Base-by-base conservation (phyloP, 2,113 vertebrate species). In the Leptobrachium ailaonicum region DNA sequence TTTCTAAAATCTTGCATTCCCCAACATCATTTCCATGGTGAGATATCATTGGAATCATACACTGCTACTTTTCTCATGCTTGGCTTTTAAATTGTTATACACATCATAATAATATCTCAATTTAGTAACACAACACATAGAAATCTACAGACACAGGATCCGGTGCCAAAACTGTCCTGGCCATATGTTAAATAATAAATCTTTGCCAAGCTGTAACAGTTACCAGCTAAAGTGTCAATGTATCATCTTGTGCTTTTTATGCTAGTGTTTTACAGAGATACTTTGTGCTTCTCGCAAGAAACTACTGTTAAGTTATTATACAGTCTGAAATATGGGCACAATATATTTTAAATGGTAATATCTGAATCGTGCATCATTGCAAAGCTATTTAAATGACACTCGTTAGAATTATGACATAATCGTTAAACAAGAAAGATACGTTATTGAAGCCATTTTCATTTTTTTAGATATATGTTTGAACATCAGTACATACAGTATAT, bases 121-220 rank as follows among this genome's bases (percentile, higher is more conserved):
- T 73, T 80, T 80, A 80, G 77, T 40, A 73, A 67, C 63, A 40
- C 71, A 2, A 62, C 42, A 47, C 62, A 60, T 74, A n/a, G n/a
- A 60, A 53, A 14, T 58, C 63, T 58, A 45, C 13, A 71, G 60
- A 63, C 20, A 2, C 50, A 40, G 78, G 14, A 32, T 66, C n/a
- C 13, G 2, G 45, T 72, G 77, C 77, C 70, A 79, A 73, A 58
- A 40, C 63, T 10, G 53, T 41, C 68, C 41, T 50, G 50, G 47
- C 78, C 78, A 80, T 80, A 80, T 80, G 78, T 60, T 73, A 73
- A 56, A 66, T 73, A 80, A 73, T 73, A 80, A 67, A 80, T 80
- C 45, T 9, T 60, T 80, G 78, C 78, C 78, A 80, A 80, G 64
- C 42, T 41, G 20, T 73, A 56, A 66, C 63, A n/a, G n/a, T 80